These are phyloP conservation scores for Lagria hirta DNA, from an alignment of 2,888 invertebrate species.

Conservation along the genomic window DNA sequence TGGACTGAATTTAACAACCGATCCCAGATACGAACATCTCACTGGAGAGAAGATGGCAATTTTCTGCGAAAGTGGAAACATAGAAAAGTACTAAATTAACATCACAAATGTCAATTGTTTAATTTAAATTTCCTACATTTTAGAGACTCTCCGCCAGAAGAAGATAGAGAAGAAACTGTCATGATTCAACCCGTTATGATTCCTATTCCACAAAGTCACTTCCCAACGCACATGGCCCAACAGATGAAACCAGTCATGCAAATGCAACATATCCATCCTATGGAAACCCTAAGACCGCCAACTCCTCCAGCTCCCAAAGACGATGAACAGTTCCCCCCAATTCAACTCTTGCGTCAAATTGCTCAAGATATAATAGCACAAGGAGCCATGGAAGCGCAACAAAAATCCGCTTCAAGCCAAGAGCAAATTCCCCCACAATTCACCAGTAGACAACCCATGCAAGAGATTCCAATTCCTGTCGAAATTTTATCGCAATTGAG, in stretches of 20 bases:
- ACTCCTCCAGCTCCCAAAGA: conserved; percentile 47
- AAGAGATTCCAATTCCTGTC: conserved; percentile 56
- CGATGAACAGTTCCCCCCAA: conserved; percentile 49
- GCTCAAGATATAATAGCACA: conserved; percentile 53
- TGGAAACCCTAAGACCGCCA: conserved; percentile 58
- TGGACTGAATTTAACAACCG: conserved; percentile 68
- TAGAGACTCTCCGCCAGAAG: conserved; percentile 31
- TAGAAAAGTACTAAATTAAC: conserved; percentile 57
- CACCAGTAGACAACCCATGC: conserved; percentile 27
- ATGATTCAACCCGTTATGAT: conserved; percentile 55
- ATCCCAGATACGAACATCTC: conserved; percentile 69
- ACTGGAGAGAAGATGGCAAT: conserved; percentile 87
- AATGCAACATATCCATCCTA: conserved; percentile 52
- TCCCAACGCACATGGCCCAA: conserved; percentile 52
- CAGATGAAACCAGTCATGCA: conserved; percentile 40
- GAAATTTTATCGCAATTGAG: conserved; percentile 53
- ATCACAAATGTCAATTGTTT: not conserved
- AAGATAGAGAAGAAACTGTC: conserved; percentile 48
- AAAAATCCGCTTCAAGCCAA: conserved; percentile 45
- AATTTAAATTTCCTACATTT: conserved; percentile 5
- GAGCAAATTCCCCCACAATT: conserved; percentile 31
- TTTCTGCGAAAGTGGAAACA: conserved; percentile 81
- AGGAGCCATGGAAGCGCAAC: conserved; percentile 50
- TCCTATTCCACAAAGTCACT: conserved; percentile 49
- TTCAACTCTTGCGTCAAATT: conserved; percentile 52